Base-by-base conservation (phyloP, 2,113 vertebrate species). In the Anser cygnoides region DNA sequence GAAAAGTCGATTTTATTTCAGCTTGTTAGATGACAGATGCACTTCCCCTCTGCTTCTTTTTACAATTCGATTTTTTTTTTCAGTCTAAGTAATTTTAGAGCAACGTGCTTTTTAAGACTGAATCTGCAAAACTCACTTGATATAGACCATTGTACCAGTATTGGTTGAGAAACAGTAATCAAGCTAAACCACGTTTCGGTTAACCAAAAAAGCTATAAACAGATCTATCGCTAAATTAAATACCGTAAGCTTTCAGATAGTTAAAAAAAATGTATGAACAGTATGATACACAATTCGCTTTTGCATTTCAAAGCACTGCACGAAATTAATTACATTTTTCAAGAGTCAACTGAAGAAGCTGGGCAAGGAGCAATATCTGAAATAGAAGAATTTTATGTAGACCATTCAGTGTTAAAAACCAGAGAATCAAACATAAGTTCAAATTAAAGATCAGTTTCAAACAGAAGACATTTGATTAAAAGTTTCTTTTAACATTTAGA, bases 401-500 rank as follows among this genome's bases (percentile, higher is more conserved):
- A 82, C 89, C 96, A 94, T 96, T 97, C 92, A 89, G 93, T 96
- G 92, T 96, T 96, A 96, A 96, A 96, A 97, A 95, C 58, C 85
- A 92, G 81, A 93, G 84, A 93, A 92, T 95, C 84, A 96, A 95
- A 95, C 94, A 85, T 93, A 88, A 93, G 73, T 84, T 89, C 91
- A 94, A 97, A 95, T 89, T 46, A 94, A 85, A 96, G 91, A 95
- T 61, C 91, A 77, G 95, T 97, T 97, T 97, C 65, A 33, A 97
- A 98, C 92, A 91, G 90, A 90, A 95, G 97, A 97, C 97, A 96
- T 98, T 96, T 91, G 95, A 97, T 97, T 98, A 97, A 92, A 98
- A 98, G 97, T 91, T 97, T 97, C 90, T 95, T 92, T 96, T 93
- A 97, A 97, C 98, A 98, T 96, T 98, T 98, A 98, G 95, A 98